Base-by-base conservation (phyloP, 2,797 vertebrate species). In the Anas capensis region DNA sequence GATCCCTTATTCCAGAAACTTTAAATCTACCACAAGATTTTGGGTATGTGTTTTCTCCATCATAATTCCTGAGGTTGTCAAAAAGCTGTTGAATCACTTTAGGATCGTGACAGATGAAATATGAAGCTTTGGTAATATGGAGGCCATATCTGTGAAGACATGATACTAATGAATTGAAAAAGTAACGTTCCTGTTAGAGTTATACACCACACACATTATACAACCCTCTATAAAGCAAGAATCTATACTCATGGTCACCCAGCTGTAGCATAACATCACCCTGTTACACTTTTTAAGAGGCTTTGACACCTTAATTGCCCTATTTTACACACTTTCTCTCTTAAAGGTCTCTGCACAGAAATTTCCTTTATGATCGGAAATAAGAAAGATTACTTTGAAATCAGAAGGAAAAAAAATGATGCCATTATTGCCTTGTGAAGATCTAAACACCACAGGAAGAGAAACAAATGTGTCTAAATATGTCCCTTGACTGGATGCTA, bases 41-140 rank as follows among this genome's bases (percentile, higher is more conserved):
- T n/a, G 99, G 99, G 70, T 99, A 99, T 0, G 97, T 97, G 86
- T 97, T 98, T 89, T 98, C 98, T 65, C 98, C 98, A 15, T 98
- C 91, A 18, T 98, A 98, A 97, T 98, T 99, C 84, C 99, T 98
- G 73, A 99, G 98, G 62, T 98, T 98, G 75, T 99, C 98, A 87
- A 99, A 99, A 95, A 99, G 96, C 53, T 97, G 96, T 65, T 95
- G 97, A 95, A 99, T 99, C 81, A 98, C 98, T 58, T 97, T 96
- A 97, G 98, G 99, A 95, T 99, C 98, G 3, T 99, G 98, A 97
- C 99, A 99, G 97, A 99, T 99, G 91, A 99, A 99, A 98, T 99
- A 99, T 0, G 99, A 99, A 97, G 99, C 98, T 96, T 98, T 99
- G 86, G 98, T 98, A 95, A 99, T 98, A 97, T 99, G 99, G 96